Evolutionary conservation across 2,888 invertebrate genomes (phyloP), one percentile per base, ranked within the genome.

Genomic region (Pheosia gnoma): DNA sequence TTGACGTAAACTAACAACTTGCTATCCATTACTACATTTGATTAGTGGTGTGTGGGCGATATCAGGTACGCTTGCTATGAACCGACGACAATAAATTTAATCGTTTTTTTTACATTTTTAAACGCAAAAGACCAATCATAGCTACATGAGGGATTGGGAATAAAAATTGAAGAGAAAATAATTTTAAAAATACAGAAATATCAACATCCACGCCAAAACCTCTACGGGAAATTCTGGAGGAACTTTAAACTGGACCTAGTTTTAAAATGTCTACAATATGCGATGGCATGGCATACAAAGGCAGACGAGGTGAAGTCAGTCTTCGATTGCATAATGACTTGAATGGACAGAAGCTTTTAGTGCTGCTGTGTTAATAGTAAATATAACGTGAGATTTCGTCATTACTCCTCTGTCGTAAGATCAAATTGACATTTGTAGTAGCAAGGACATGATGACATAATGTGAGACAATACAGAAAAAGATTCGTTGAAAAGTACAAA

Each of bases 11-110:
- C 51, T 43, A 61, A 59, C 55, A 45, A 38, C 38, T 49, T 45
- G 13, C 38, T 25, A 57, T 49, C 55, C 37, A 56, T 60, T 49
- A 64, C 59, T 62, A 52, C 53, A 43, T 64, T 66, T 55, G 58
- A 64, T 68, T 62, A 60, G 45, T 47, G 4, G 59, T 62, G 59
- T 56, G 53, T 37, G 37, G 53, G 25, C 25, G 25, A 25, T 25
- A 25, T 25, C n/a, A 13, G 7, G 13, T 45, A 47, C 47, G n/a
- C n/a, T 47, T 11, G 47, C 47, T n/a, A n/a, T 11, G 47, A 5
- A 25, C 25, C n/a, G 5, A 45, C 8, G 3, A 45, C 10, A 2
- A 9, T 45, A 8, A 45, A 45, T 45, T 4, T 9, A 43, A 8
- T 43, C 10, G 9, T 2, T 9, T 9, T 43, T 43, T 25, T 25